Base-by-base conservation (phyloP, 2,113 vertebrate species). In the Rhinolophus sinicus region DNA sequence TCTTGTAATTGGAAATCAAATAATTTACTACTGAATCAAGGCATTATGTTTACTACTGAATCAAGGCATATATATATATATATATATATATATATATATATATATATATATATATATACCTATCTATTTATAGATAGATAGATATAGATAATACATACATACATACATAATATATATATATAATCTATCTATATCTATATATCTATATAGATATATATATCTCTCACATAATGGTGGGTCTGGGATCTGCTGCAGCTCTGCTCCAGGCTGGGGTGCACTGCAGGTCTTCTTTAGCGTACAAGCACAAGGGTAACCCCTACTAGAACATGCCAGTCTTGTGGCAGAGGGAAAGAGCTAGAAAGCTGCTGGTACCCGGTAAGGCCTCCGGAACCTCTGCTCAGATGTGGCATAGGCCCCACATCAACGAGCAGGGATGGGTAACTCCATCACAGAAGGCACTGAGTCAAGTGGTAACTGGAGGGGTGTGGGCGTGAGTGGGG, bases 1-100 rank as follows among this genome's bases (percentile, higher is more conserved):
- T 85, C n/a, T 65, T 89, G 75, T 76, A 47, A 64, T 33, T 78
- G 38, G 33, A 83, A 64, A 87, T 58, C 33, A 88, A 77, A 70
- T 72, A 92, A 65, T 8, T 81, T 84, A 18, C 2, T 35, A 15
- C 5, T 84, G 64, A 93, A 90, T 12, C 3, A 78, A 94, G 54
- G 1, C 16, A 75, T 26, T 6, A 62, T 65, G 14, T 69, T 81
- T 84, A 18, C 2, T 35, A 15, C 5, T 84, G 64, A 93, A 90
- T 12, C 3, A 78, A 94, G 54, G 1, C 47, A 10, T 47, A 35
- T 54, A 6, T 15, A 7, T 33, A 21, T 14, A 47, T 4, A 70
- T 8, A 44, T 7, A 75, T 26, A 24, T 6, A 47, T 44, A 88
- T 26, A 16, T 18, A n/a, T 9, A 33, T 1, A 44, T 11, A 14